Conservation (phyloP, 2,888 invertebrate genomes). For the Callinectes sapidus region DNA sequence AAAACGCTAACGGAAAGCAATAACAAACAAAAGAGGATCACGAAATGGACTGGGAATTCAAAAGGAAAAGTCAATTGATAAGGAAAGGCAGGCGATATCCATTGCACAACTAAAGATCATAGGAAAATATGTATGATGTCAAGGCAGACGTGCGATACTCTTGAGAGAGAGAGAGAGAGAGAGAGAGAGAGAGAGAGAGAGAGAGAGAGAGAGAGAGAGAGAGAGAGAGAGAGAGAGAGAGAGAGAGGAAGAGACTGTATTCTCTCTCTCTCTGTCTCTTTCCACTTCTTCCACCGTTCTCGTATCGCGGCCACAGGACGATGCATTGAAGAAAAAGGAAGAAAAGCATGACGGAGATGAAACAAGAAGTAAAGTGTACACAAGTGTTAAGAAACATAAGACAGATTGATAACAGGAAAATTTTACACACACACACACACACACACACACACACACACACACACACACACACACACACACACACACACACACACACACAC, state of each 20-base stretch:
- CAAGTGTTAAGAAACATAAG: background rate
- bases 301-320: background rate
- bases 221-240: background rate
- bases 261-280: too few species aligned
- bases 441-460: slow-evolving; percentile 12
- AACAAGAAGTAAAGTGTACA: background rate
- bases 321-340: background rate
- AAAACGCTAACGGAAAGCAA: too few species aligned
- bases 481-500: too few species aligned
- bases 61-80: too few species aligned
- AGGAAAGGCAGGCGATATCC: background rate
- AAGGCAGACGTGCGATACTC: too few species aligned
- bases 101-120: background rate
- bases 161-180: background rate
- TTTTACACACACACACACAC: background rate
- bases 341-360: background rate
- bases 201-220: background rate
- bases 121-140: too few species aligned
- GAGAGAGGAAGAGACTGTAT: slow-evolving; percentile 20
- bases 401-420: background rate
- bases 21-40: background rate
- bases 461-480: slow-evolving; percentile 31
- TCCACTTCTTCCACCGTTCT: background rate
- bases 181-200: background rate
- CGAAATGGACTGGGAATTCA: background rate